Evolutionary conservation across 1,140 invertebrate genomes (phyloP).

Genomic region (Euura lappo): DNA sequence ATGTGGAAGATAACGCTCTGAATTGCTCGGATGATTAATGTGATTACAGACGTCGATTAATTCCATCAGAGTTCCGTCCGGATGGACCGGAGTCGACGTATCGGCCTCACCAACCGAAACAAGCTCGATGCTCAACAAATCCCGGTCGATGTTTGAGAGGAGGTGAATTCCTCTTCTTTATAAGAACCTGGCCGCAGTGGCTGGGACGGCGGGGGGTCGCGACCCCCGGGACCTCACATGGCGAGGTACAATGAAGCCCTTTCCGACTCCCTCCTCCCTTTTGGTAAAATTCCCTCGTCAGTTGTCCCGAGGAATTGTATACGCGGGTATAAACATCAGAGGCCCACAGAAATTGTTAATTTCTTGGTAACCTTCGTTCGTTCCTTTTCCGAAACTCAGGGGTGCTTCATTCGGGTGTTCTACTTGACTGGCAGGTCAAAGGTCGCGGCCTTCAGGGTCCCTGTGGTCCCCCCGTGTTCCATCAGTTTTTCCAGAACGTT

Average conservation of each 20-base stretch:
- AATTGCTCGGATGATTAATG: background rate
- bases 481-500: too few relatives aligned
- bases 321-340: background rate
- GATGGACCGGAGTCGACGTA: background rate
- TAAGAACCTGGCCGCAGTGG: background rate
- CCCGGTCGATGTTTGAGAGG: background rate
- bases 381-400: too few relatives aligned
- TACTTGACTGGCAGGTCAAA: too few relatives aligned
- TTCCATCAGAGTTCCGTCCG: background rate
- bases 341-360: too few relatives aligned
- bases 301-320: background rate
- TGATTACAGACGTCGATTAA: background rate
- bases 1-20: background rate
- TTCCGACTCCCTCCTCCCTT: constrained; percentile 10
- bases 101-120: background rate
- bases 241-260: constrained; percentile 39
- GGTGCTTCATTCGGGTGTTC: too few relatives aligned
- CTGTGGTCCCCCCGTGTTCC: too few relatives aligned
- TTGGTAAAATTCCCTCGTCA: background rate
- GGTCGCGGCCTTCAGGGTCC: too few relatives aligned
- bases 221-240: constrained; percentile 42
- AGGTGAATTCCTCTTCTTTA: background rate
- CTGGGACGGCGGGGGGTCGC: constrained; percentile 39
- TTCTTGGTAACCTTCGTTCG: background rate
- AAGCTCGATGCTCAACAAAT: background rate